Conservation (phyloP, 2,797 vertebrate genomes). For the Onychomys leucogaster region DNA sequence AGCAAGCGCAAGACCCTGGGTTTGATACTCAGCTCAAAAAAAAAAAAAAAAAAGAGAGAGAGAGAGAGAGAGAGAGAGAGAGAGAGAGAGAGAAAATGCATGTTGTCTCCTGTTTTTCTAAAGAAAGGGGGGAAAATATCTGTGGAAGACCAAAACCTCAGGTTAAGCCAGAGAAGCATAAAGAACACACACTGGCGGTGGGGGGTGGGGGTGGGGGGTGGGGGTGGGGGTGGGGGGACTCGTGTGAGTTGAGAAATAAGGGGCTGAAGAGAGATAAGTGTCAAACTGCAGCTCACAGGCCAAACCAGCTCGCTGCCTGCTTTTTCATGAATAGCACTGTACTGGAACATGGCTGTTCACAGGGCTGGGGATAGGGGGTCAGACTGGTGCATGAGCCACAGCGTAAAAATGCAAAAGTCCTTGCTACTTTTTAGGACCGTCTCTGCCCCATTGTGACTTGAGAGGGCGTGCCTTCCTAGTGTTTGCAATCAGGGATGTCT, state of each 20-base stretch:
- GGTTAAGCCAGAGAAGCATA: not conserved
- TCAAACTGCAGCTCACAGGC: not conserved
- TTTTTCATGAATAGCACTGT: not conserved
- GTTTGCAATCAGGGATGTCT: too few species aligned
- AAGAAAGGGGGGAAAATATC: not conserved
- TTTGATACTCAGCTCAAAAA: too few species aligned
- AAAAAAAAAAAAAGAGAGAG: too few species aligned
- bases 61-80: too few species aligned
- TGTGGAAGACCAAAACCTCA: not conserved
- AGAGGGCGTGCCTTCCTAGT: not conserved
- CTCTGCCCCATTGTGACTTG: too few species aligned
- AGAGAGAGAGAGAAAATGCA: too few species aligned
- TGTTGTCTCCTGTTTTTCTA: not conserved
- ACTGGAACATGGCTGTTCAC: not conserved
- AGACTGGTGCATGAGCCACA: accelerated
- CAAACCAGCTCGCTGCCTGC: not conserved
- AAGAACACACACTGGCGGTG: not conserved
- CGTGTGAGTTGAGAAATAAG: not conserved
- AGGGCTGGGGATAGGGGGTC: too few species aligned
- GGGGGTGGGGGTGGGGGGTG: not conserved
- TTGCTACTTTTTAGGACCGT: not conserved
- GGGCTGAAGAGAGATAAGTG: not conserved
- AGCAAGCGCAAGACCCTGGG: too few species aligned
- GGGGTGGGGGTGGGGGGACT: not conserved
- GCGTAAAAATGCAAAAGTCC: not conserved